Percentiles rank a stretch among this genome's conserved stretches.
Conservation (phyloP, 2,113 vertebrate species). For the Mohoua ochrocephala region DNA sequence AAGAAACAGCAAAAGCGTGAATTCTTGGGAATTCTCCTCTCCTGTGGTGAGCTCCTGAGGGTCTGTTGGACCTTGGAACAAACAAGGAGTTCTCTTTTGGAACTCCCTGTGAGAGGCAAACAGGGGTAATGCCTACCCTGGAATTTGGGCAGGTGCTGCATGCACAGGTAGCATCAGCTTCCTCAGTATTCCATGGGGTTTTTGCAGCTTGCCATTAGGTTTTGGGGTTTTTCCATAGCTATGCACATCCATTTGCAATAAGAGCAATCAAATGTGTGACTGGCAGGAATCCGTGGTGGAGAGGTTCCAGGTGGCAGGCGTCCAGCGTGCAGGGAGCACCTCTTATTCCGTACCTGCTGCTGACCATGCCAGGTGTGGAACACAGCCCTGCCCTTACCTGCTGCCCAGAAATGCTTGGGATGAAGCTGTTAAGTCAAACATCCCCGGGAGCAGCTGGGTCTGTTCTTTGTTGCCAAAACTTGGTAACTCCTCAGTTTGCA, state of each 20-base stretch:
- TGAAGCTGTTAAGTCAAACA: not conserved
- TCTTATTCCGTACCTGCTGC: not conserved
- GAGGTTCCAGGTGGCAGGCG: not conserved
- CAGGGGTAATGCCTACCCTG: rapidly evolving
- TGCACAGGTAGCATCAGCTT: not conserved
- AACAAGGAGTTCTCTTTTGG: not conserved
- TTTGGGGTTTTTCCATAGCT: not conserved
- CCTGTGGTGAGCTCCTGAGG: not conserved
- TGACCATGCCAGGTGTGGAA: not conserved
- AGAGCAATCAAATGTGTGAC: not conserved
- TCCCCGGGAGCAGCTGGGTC: not conserved
- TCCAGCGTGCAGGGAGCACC: not conserved
- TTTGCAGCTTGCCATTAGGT: rapidly evolving
- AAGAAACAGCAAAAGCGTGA: not conserved
- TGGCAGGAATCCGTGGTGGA: not conserved
- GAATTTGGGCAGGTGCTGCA: not conserved
- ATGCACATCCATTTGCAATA: not conserved
- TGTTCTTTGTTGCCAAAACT: not conserved
- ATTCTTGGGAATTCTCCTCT: not conserved
- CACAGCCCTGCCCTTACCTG: not conserved
- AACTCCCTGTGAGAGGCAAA: not conserved
- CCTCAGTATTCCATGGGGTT: rapidly evolving
- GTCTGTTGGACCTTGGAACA: not conserved
- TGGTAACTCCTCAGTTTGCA: not conserved
- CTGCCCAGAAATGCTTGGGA: not conserved